Base-by-base conservation (phyloP, 2,888 invertebrate species). In the Myathropa florea region DNA sequence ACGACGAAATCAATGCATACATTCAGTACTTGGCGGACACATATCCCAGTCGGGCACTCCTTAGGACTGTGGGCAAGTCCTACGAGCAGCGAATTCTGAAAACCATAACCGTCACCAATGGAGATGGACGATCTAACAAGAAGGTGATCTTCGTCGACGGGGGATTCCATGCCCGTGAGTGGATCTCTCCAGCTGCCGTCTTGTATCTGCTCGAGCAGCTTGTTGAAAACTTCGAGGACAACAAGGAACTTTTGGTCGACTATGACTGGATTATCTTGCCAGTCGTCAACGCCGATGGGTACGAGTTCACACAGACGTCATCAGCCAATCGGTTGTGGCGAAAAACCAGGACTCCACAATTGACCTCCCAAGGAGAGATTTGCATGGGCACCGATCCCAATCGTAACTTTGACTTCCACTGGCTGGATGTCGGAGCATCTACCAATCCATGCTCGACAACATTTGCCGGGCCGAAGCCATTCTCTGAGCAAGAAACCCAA, bases 321-420 rank as follows among this genome's bases (percentile, higher is more conserved):
- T 88, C 85, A 0, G 0, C 64, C 0, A 81, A 90, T 2, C 91
- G 93, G 0, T 90, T 95, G 75, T 96, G 96, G 95, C 94, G 96
- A 26, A 96, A 96, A 90, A 96, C 95, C 0, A 94, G 96, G 0
- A 94, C 94, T 0, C 93, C 93, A 0, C 88, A 90, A 21, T 39
- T 0, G 0, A 67, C 18, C 0, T 28, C 61, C 1, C 10, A 78
- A 3, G 90, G 92, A 63, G 0, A 46, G 0, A 90, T 90, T 10
- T 97, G 96, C 88, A 92, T 92, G 3, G 97, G 97, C 14, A 95
- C 95, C 0, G 97, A 97, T 90, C 95, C 95, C 0, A 97, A 97
- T 91, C 93, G 97, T 1, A 97, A 97, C 92, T 97, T 95, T 89
- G 96, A 94, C 73, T 94, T 94, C 89, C 93, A 94, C 84, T 97